phyloP scores from a whole-genome alignment of 1,140 invertebrate genomes.

The Spodoptera frugiperda region DNA sequence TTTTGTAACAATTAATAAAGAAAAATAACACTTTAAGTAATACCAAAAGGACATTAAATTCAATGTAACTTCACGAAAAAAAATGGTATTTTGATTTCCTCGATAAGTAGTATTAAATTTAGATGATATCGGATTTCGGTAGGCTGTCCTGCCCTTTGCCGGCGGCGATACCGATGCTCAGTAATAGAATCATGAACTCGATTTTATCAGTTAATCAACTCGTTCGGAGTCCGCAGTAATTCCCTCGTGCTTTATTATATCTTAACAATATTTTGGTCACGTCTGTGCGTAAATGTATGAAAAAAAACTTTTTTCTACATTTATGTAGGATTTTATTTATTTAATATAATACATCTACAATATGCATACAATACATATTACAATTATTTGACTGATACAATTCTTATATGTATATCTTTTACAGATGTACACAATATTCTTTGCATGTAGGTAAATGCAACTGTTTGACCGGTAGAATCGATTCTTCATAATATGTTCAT shows the following conservation, averaged over 20 bases:
- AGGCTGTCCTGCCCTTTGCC: slow-evolving; percentile 20
- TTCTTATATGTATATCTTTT: too few relatives aligned
- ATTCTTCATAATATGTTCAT: too few relatives aligned
- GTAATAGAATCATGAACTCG: slow-evolving; percentile 36
- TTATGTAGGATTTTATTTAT: too few relatives aligned
- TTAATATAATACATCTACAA: too few relatives aligned
- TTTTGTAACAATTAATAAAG: too few relatives aligned
- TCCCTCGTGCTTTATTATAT: not conserved
- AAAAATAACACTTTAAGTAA: too few relatives aligned
- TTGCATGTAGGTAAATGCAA: too few relatives aligned
- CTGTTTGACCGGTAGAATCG: too few relatives aligned
- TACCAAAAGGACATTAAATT: not conserved
- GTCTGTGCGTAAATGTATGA: too few relatives aligned
- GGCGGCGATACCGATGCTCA: not conserved
- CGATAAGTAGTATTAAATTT: slow-evolving; percentile 32
- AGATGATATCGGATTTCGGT: slow-evolving; percentile 23
- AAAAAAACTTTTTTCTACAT: not conserved
- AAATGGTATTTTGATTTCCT: not conserved
- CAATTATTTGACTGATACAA: too few relatives aligned
- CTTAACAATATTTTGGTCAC: not conserved
- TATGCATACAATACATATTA: too few relatives aligned
- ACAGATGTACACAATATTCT: too few relatives aligned
- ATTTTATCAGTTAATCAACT: slow-evolving; percentile 27
- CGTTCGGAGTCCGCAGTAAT: not conserved
- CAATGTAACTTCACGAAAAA: not conserved